phyloP scores from a whole-genome alignment of 2,888 invertebrate genomes.

The Noctua pronuba region DNA sequence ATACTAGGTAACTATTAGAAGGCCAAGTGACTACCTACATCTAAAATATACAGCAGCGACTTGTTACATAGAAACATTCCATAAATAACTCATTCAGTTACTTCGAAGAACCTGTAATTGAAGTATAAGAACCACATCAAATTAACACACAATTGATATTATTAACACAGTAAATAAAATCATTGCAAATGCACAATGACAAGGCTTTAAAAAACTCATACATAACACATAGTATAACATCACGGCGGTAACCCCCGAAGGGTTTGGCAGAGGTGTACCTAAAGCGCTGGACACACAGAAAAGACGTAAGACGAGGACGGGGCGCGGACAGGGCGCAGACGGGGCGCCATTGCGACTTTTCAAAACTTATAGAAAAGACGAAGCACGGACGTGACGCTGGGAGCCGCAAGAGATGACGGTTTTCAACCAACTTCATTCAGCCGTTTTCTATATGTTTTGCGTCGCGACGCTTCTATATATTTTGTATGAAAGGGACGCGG shows the following conservation, averaged over 20 bases:
- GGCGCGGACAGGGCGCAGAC: too few species aligned
- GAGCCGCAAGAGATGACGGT: too few species aligned
- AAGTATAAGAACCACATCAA: constrained; percentile 52
- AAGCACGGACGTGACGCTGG: too few species aligned
- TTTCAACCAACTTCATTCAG: too few species aligned
- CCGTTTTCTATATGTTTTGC: too few species aligned
- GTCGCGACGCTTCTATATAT: too few species aligned
- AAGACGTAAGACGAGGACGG: too few species aligned
- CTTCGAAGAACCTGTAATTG: constrained; percentile 29
- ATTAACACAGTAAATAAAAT: constrained; percentile 22
- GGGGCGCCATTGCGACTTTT: too few species aligned
- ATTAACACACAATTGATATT: constrained; percentile 48
- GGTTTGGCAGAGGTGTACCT: background rate
- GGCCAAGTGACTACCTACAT: background rate
- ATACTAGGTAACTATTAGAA: constrained; percentile 10
- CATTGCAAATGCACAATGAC: constrained; percentile 34
- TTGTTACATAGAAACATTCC: constrained; percentile 21
- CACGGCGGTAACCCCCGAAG: background rate
- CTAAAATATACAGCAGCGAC: constrained; percentile 29
- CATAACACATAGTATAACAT: background rate
- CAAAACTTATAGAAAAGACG: too few species aligned
- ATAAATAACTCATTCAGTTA: constrained; percentile 42
- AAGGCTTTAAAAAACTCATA: constrained; percentile 1
- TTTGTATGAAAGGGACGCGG: too few species aligned
- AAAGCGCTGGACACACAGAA: too few species aligned